Evolutionary conservation across 1,140 invertebrate species (phyloP), one percentile per base, ranked within the genome.

Genomic region (Calephelis virginiensis): DNA sequence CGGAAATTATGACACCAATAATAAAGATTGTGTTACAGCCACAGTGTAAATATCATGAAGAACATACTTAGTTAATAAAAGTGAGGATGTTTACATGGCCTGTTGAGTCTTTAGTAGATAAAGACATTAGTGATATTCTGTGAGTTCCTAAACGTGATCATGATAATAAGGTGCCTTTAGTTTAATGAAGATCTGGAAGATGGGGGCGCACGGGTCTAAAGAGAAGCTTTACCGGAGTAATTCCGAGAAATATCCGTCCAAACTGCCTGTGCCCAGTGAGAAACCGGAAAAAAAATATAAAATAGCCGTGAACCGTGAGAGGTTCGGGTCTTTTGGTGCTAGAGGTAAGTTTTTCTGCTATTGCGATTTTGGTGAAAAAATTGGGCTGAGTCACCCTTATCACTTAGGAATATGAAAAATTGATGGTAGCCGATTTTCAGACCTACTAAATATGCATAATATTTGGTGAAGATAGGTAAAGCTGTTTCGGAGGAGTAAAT

Each of bases 171-270:
- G 53, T 56, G 53, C 53, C 53, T 56, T 28, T 56, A 56, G 71
- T 71, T 87, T 83, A 61, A 86, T 82, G 85, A 85, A 81, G 77
- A 74, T 78, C 53, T 76, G 85, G 80, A 92, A 89, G 90, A 94
- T 95, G 94, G 94, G 94, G 66, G 94, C 94, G 71, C 93, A 94
- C 86, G 93, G 93, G 71, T 94, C 94, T 60, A 95, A 94, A 86
- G 94, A 94, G 84, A 94, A 94, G 89, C 89, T 95, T 61, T 92
- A 92, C 74, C 91, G 93, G 73, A 91, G 89, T 66, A 92, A 91
- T 72, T 93, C 93, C n/a, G 93, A 93, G 77, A 93, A 92, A 66
- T 92, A 86, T 84, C 89, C 89, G 70, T 85, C 87, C 61, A 92
- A 92, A 72, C 74, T 91, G 49, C 91, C 90, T 13, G 86, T 90